Evolutionary conservation across 1,140 invertebrate species (phyloP), one percentile per base, ranked within the genome.

Genomic region (Atta texana): DNA sequence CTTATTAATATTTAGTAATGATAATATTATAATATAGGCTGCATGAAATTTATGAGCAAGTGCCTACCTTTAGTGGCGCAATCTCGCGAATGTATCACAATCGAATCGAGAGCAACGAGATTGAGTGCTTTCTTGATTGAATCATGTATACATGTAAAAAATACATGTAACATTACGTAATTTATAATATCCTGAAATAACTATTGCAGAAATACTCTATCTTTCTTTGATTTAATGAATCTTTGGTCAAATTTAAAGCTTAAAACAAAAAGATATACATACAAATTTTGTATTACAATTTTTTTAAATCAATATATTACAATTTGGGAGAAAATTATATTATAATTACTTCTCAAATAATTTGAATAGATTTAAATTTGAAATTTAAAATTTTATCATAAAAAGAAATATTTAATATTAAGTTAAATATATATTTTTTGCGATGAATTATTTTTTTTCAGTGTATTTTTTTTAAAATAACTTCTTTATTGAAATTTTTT

Each of bases 91-190:
- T 18, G 53, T 82, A 49, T 82, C n/a, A 31, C 63, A 28, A 69
- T 81, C 12, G 66, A 82, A 49, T 72, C 49, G 8, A 74, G 7
- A 55, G 12, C 12, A 53, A 74, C 16, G 53, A 72, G 21, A 16
- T 82, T 72, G 80, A 82, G 34, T 72, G 34, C 53, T 55, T 74
- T 34, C 53, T 82, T 82, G 68, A 82, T 74, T 74, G 24, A 74
- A 49, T 82, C 18, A 16, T 53, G 53, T 53, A 61, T 16, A 71
- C 49, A 55, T 7, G 6, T 55, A 68, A 31, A 53, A 55, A 55
- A 80, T 80, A 69, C 1, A 44, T 28, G n/a, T 80, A 66, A 66
- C 51, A 80, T 53, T 31, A 53, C 55, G 2, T 21, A 49, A 3
- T 24, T 55, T 69, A 21, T 80, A 44, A 80, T 66, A 49, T 53